A percentile compares a stretch with the other conserved stretches of the same genome.
Conservation (phyloP, 2,888 invertebrate species). For the Eumacrocentrus americanus region DNA sequence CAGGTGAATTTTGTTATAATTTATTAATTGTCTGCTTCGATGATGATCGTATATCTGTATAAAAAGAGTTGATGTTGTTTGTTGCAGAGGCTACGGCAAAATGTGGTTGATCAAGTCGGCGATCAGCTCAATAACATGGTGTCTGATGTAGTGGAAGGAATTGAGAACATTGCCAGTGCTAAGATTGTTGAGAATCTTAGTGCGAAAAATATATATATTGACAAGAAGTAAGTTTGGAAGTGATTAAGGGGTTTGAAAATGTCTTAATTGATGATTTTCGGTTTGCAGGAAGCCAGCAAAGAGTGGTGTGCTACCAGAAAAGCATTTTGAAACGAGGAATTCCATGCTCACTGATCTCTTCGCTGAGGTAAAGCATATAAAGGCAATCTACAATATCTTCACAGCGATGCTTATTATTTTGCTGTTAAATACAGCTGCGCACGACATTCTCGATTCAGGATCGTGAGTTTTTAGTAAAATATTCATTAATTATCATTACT, state of each 20-base stretch:
- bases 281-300: conserved; percentile 38
- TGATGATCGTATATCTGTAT: neutral
- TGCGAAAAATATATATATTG: conserved; percentile 27
- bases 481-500: neutral
- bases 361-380: conserved; percentile 77
- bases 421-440: conserved; percentile 74
- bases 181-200: conserved; percentile 20
- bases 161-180: conserved; percentile 23
- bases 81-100: conserved; percentile 42
- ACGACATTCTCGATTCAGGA: conserved; percentile 76
- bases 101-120: conserved; percentile 39
- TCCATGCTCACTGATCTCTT: conserved; percentile 79
- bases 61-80: neutral
- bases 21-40: conserved; percentile 3
- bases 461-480: conserved; percentile 66
- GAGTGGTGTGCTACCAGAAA: conserved; percentile 63
- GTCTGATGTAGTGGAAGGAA: conserved; percentile 38
- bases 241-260: too few species aligned
- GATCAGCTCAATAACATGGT: conserved; percentile 42
- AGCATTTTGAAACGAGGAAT: conserved; percentile 74
- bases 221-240: conserved; percentile 31
- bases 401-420: conserved; percentile 76
- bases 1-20: conserved; percentile 37
- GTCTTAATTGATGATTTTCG: neutral
- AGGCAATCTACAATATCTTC: conserved; percentile 85